phyloP scores from a whole-genome alignment of 2,888 invertebrate genomes.

The Schizotus pectinicornis region DNA sequence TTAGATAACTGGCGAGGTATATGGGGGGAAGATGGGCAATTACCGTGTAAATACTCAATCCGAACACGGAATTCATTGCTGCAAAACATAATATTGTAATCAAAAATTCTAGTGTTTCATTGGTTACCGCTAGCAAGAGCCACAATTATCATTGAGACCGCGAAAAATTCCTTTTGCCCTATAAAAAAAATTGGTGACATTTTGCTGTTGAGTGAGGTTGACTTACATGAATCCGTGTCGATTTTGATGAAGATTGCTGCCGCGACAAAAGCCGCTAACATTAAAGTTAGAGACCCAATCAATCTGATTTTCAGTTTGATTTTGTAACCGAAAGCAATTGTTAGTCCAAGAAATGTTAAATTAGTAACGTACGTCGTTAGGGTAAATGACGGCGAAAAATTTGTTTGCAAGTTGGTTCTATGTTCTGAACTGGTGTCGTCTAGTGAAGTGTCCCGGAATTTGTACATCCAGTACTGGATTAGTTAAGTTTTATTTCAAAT shows the following conservation, averaged over 20 bases:
- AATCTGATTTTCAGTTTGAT: slow-evolving; percentile 1
- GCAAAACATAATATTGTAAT: neutral
- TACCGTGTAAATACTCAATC: slow-evolving; percentile 4
- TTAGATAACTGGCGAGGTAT: slow-evolving; percentile 13
- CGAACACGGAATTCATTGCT: slow-evolving; percentile 18
- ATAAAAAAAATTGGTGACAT: no score
- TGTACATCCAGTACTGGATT: slow-evolving; percentile 22
- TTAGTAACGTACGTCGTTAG: slow-evolving; percentile 6
- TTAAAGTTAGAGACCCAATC: slow-evolving; percentile 3
- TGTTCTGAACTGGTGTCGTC: slow-evolving; percentile 5
- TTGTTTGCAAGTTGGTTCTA: slow-evolving; percentile 11
- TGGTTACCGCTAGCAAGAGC: slow-evolving; percentile 10
- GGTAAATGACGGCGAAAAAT: slow-evolving; percentile 1
- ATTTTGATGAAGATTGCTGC: slow-evolving; percentile 22
- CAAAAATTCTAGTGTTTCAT: slow-evolving; percentile 23
- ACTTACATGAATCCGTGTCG: slow-evolving; percentile 31
- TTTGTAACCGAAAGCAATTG: neutral
- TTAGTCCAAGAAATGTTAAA: slow-evolving; percentile 1
- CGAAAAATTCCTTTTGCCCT: no score
- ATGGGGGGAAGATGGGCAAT: slow-evolving; percentile 8
- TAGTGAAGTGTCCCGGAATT: slow-evolving; percentile 11
- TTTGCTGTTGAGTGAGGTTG: neutral
- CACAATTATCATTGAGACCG: no score
- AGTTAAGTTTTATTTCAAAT: neutral
- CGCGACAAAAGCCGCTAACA: slow-evolving; percentile 9